A percentile compares a stretch with the other conserved stretches of the same genome.
Conservation (phyloP, 2,888 invertebrate species). For the Danaus chrysippus region DNA sequence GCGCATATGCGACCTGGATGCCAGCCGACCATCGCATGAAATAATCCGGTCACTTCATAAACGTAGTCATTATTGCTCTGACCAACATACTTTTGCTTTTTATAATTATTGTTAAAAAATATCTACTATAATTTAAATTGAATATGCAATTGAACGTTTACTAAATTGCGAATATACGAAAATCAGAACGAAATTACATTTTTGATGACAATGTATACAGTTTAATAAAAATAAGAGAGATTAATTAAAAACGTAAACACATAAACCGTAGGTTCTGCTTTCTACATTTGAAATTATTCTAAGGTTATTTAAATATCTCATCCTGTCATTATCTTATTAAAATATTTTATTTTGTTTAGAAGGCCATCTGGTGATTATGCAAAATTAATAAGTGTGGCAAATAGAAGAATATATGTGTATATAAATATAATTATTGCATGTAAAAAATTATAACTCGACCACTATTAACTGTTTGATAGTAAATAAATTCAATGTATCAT, state of each 20-base stretch:
- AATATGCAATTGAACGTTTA: no score
- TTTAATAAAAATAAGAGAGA: not conserved
- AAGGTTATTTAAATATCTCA: slow-evolving; percentile 13
- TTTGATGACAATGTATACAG: no score
- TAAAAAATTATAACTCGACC: no score
- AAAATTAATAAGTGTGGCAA: no score
- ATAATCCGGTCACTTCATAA: slow-evolving; percentile 70
- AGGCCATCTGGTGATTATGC: slow-evolving; percentile 7
- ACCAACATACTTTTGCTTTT: slow-evolving; percentile 29
- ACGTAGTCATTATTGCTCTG: slow-evolving; percentile 50
- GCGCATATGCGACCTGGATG: slow-evolving; percentile 69
- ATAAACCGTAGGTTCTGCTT: not conserved
- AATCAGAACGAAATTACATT: no score
- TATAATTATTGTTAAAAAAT: not conserved
- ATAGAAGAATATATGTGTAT: no score
- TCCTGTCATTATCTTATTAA: slow-evolving; percentile 13
- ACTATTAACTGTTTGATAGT: no score
- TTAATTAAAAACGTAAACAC: not conserved
- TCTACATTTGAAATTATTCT: slow-evolving; percentile 12
- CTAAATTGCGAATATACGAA: no score
- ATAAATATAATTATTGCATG: no score
- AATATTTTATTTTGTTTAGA: slow-evolving; percentile 16
- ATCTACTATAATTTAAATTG: no score
- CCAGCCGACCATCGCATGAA: slow-evolving; percentile 61
- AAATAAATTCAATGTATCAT: no score